These are phyloP conservation scores for Scotopteryx bipunctaria DNA, from an alignment of 2,888 invertebrate species.

Conservation along the genomic window DNA sequence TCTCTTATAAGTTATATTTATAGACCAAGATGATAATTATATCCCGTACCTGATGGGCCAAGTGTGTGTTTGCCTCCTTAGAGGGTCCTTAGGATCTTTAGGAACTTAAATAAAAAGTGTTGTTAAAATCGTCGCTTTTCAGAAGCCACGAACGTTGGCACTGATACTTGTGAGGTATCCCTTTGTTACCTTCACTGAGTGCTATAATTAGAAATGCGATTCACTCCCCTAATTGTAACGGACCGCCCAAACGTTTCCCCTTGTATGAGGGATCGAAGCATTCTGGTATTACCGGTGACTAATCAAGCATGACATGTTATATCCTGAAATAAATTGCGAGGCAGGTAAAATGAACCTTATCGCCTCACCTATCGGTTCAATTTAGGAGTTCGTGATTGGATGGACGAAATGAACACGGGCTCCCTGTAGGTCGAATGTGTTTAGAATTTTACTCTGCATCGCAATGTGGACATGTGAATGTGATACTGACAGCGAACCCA, in stretches of 20 bases:
- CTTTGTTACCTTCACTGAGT: conserved; percentile 1
- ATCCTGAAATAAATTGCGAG: conserved; percentile 25
- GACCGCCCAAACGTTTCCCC: conserved; percentile 29
- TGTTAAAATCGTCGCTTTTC: too few species aligned
- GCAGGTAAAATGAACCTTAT: conserved; percentile 20
- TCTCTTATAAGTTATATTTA: too few species aligned
- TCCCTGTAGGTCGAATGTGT: conserved; percentile 17
- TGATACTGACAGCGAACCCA: conserved; percentile 12
- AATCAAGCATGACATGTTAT: conserved; percentile 36
- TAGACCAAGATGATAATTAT: too few species aligned
- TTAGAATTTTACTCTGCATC: conserved; percentile 22
- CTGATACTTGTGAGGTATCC: too few species aligned
- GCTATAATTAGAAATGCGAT: conserved; percentile 13
- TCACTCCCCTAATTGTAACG: conserved; percentile 28
- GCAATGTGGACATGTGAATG: conserved; percentile 15
- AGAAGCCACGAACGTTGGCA: too few species aligned
- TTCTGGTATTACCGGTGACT: conserved; percentile 40
- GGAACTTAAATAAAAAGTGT: not conserved
- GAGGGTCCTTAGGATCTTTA: too few species aligned
- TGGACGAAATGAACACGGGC: conserved; percentile 10
- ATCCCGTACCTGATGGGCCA: too few species aligned
- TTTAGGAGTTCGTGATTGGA: not conserved
- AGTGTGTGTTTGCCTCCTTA: too few species aligned
- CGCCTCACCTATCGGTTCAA: conserved; percentile 2
- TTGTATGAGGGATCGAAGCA: conserved; percentile 17